Base-by-base conservation (phyloP, 2,113 vertebrate species). In the Blennius ocellaris region DNA sequence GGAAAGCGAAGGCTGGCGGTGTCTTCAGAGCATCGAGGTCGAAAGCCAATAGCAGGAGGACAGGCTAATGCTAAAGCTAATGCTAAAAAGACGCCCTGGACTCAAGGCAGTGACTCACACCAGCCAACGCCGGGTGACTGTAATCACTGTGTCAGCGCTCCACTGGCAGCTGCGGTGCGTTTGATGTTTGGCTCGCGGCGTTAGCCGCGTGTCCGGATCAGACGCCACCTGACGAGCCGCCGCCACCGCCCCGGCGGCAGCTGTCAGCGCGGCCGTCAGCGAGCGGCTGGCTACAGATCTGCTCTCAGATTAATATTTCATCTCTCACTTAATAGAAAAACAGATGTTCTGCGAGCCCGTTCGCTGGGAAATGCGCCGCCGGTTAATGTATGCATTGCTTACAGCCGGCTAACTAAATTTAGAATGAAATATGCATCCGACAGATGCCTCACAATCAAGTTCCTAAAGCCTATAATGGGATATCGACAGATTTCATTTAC, bases 401-500 rank as follows among this genome's bases (percentile, higher is more conserved):
- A 86, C 83, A 81, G 85, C 78, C 73, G 52, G 10, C 75, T 87
- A 88, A 89, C 87, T 84, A 86, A 85, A 89, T 90, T 86, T 86
- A 86, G 81, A 87, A 83, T 88, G 89, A 90, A 91, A 91, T 90
- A 87, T 84, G 85, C 88, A 82, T 82, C 82, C 72, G 87, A 88
- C 90, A 90, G 87, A 86, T 85, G 87, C 80, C 68, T 77, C 81
- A 78, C 90, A 78, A 88, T 91, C 89, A 80, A 59, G 59, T 80
- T 81, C 84, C 84, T 79, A 82, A 71, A 89, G 81, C 81, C 69
- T 88, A 72, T 89, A 90, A 90, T 87, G 87, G 87, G 78, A 84
- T 92, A 92, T 90, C 72, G 90, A 92, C 90, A 85, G 82, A 81
- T 85, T 89, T 87, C 82, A 87, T 90, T 88, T 85, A 85, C 61